Evolutionary conservation across 2,888 invertebrate genomes (phyloP).

Genomic region (Drosophila acutilabella): DNA sequence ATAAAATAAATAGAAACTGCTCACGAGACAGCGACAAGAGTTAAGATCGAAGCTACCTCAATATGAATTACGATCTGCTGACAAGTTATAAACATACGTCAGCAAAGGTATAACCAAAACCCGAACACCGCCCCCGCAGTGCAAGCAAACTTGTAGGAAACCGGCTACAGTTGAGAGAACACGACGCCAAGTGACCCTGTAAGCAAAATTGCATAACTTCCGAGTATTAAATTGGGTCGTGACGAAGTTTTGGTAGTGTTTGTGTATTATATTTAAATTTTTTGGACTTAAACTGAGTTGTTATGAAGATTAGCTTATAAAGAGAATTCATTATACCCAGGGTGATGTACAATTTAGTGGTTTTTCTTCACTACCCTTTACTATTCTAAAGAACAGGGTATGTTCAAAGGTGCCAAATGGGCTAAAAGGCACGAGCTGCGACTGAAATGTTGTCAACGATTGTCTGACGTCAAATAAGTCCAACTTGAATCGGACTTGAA

Average conservation of each 20-base stretch:
- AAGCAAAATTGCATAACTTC: no score
- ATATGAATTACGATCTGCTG: constrained; percentile 31
- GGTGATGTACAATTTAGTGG: no score
- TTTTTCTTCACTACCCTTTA: not conserved
- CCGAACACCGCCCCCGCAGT: not conserved
- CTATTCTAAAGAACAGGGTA: not conserved
- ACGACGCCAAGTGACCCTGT: not conserved
- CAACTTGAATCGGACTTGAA: constrained; percentile 17
- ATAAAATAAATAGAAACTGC: constrained; percentile 39
- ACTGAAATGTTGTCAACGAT: constrained; percentile 12
- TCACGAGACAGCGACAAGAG: constrained; percentile 28
- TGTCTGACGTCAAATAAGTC: constrained; percentile 52
- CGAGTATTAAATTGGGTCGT: no score
- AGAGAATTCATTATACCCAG: no score
- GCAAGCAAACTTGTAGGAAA: not conserved
- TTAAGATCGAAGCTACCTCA: constrained; percentile 5
- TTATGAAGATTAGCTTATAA: no score
- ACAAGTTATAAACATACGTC: constrained; percentile 38
- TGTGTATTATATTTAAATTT: no score
- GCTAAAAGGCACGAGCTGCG: constrained; percentile 10
- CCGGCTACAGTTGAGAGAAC: not conserved
- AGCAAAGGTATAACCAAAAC: not conserved
- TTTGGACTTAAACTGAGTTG: no score
- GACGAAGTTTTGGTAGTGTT: no score
- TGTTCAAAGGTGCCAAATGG: constrained; percentile 16